These are phyloP conservation scores for Entelurus aequoreus DNA, from an alignment of 2,113 vertebrate genomes.

Conservation along the genomic window DNA sequence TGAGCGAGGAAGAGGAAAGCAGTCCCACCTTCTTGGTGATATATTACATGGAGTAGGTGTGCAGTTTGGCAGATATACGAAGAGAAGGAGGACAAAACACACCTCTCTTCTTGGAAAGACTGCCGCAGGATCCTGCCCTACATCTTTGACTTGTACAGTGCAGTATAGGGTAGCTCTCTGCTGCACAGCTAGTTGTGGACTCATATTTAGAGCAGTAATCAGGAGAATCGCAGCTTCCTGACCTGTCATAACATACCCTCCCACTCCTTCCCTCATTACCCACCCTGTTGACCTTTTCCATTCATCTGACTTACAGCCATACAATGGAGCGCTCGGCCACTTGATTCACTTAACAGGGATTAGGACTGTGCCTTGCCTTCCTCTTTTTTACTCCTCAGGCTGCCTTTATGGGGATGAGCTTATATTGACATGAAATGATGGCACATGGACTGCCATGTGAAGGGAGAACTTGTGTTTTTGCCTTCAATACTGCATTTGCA, in stretches of 20 bases:
- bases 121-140: neutral
- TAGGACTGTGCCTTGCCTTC: conserved; percentile 30
- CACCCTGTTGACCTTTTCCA: conserved; percentile 58
- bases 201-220: conserved; percentile 53
- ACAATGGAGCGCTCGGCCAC: conserved; percentile 55
- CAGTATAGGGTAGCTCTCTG: neutral
- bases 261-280: conserved; percentile 51
- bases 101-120: neutral
- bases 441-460: neutral
- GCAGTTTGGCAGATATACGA: conserved; percentile 12
- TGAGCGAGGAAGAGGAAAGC: conserved; percentile 26
- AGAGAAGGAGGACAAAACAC: conserved; percentile 7
- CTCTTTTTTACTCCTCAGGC: conserved; percentile 10
- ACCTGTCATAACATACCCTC: conserved; percentile 45
- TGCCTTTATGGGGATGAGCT: conserved; percentile 17
- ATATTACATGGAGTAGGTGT: conserved; percentile 14
- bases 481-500: neutral
- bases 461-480: neutral
- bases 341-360: conserved; percentile 56
- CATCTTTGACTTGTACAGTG: neutral
- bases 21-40: conserved; percentile 19
- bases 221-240: conserved; percentile 33
- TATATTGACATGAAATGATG: conserved; percentile 10
- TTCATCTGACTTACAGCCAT: conserved; percentile 44
- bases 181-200: conserved; percentile 29